Evolutionary conservation across 2,797 vertebrate species (phyloP).

Genomic region (Loriculus beryllinus): DNA sequence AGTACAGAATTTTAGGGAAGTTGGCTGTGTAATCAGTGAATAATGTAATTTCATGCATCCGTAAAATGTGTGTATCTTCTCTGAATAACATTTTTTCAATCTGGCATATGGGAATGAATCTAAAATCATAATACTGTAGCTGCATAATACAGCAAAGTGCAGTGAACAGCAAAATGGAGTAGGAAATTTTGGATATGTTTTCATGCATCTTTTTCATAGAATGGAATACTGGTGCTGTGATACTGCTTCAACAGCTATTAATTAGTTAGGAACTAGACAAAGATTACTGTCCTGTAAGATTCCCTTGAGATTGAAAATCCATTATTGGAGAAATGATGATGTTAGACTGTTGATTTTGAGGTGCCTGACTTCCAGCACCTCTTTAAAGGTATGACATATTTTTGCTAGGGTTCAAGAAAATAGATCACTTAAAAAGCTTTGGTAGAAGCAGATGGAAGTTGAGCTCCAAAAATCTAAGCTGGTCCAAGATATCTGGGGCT

Average conservation of each 20-base stretch:
- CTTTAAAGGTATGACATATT: background rate
- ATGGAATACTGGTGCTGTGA: background rate
- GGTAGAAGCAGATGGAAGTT: background rate
- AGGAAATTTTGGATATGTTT: background rate
- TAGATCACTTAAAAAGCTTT: background rate
- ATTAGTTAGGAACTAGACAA: background rate
- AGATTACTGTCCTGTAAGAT: background rate
- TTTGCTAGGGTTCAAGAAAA: background rate
- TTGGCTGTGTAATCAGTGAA: background rate
- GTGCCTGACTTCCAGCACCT: background rate
- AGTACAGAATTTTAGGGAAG: background rate
- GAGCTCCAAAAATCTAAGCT: background rate
- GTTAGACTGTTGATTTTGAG: background rate
- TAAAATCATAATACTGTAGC: background rate
- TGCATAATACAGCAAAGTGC: background rate
- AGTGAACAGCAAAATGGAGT: background rate
- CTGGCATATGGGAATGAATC: background rate
- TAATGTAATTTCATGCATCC: background rate
- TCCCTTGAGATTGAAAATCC: background rate
- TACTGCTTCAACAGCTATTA: background rate
- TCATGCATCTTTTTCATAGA: background rate
- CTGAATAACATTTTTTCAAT: conserved; percentile 15
- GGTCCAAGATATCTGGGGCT: background rate
- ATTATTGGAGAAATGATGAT: background rate
- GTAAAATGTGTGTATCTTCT: conserved; percentile 12